These are phyloP conservation scores for Mobula hypostoma DNA, from an alignment of 2,113 vertebrate species.

Conservation along the genomic window DNA sequence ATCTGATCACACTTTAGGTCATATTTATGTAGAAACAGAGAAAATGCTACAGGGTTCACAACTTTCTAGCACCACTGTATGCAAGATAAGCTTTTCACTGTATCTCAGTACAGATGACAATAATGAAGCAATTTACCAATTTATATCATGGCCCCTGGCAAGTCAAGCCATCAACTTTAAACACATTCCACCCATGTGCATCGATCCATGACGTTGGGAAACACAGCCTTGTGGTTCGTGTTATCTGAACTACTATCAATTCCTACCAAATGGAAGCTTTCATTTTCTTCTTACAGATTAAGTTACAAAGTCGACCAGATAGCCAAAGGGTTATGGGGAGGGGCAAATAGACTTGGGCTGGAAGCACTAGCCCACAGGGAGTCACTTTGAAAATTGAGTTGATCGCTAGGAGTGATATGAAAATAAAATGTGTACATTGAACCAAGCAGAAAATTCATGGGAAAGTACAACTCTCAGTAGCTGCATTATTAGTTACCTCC, in stretches of 20 bases:
- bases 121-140: no score
- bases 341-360: constrained; percentile 40
- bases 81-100: no score
- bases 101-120: no score
- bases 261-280: not conserved
- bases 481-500: no score
- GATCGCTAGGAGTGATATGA: constrained; percentile 40
- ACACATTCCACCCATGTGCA: not conserved
- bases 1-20: no score
- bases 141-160: not conserved
- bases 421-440: constrained; percentile 44
- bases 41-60: no score
- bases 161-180: not conserved
- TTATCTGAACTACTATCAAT: not conserved
- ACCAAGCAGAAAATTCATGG: constrained; percentile 44
- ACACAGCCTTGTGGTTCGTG: not conserved
- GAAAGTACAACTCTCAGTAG: not conserved
- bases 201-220: not conserved
- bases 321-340: not conserved
- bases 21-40: no score
- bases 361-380: constrained; percentile 44
- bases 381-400: constrained; percentile 46
- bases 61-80: no score
- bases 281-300: not conserved
- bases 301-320: not conserved